A percentile compares a stretch with the other conserved stretches of the same genome.
phyloP scores from a whole-genome alignment of 2,797 vertebrate genomes.

The Sebastes itinus region DNA sequence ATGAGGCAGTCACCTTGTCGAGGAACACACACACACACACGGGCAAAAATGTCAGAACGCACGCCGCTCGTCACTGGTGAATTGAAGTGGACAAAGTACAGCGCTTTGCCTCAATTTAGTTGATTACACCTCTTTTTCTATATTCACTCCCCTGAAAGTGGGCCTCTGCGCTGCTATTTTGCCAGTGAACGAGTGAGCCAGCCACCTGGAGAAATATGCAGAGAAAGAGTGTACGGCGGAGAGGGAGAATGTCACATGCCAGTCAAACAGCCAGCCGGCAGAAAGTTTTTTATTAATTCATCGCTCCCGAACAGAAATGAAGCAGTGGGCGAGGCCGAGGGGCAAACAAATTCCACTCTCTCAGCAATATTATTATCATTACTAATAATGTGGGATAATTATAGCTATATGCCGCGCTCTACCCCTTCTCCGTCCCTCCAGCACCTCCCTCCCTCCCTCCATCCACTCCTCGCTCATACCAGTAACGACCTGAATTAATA shows the following conservation, averaged over 20 bases:
- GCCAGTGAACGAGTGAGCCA: constrained; percentile 16
- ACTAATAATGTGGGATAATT: constrained; percentile 75
- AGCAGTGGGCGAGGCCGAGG: constrained; percentile 47
- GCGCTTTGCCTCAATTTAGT: constrained; percentile 42
- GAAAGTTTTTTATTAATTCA: constrained; percentile 61
- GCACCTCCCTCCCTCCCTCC: not conserved
- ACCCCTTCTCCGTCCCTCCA: constrained; percentile 15
- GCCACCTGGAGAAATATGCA: constrained; percentile 11
- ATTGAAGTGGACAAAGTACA: constrained; percentile 35
- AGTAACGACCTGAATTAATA: constrained; percentile 69
- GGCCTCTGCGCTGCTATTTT: constrained; percentile 28
- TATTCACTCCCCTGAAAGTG: constrained; percentile 27
- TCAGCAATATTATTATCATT: constrained; percentile 72
- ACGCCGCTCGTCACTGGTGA: constrained; percentile 8
- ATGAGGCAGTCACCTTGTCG: constrained; percentile 36
- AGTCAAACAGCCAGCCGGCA: constrained; percentile 37
- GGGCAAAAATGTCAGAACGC: not conserved
- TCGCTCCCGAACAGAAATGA: constrained; percentile 41
- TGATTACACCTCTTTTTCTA: constrained; percentile 54
- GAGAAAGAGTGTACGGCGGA: not conserved
- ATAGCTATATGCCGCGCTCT: constrained; percentile 29
- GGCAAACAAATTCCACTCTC: constrained; percentile 67
- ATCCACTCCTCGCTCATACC: constrained; percentile 17
- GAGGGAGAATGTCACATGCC: constrained; percentile 27
- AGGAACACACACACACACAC: not conserved